Evolutionary conservation across 2,888 invertebrate genomes (phyloP), one percentile per base, ranked within the genome.

Genomic region (Apotomis capreana): DNA sequence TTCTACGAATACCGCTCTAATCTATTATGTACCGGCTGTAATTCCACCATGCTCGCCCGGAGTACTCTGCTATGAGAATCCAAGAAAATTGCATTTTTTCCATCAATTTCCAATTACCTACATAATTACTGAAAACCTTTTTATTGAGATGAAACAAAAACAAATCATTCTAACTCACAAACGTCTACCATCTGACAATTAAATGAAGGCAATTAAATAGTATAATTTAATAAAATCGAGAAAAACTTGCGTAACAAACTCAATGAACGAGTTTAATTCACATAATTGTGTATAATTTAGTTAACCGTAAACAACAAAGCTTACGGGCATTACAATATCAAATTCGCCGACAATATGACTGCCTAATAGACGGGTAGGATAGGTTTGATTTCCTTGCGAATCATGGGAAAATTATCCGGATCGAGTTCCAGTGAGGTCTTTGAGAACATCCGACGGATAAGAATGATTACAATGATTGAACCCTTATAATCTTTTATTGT

Each of bases 391-490:
- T 91, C 87, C 88, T 87, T 83, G 89, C 87, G 90, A 90, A 90
- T 91, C 91, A 91, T 89, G 92, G 90, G 92, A 91, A 92, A 92
- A 93, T 93, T 91, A 90, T 91, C 84, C 87, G 84, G 81, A 84
- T 82, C 85, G 83, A 77, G 87, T 83, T 80, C 78, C 67, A 71
- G 69, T 86, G 83, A 83, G 83, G 85, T 85, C 90, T 90, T 90
- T 90, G 90, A 90, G 88, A 89, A 84, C 90, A 87, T 88, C 92
- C 91, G 92, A 90, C 92, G 92, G 92, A 92, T 92, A 92, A 91
- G 90, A 92, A 92, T 92, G 92, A 93, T 93, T 93, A 92, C 92
- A 91, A 91, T 90, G 91, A 91, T 92, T 91, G 92, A 92, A 91
- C 90, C 91, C 90, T 89, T 92, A 91, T 91, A 91, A 89, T 89